Conservation (phyloP, 2,888 invertebrate species). For the Mimumesa dahlbomi region DNA sequence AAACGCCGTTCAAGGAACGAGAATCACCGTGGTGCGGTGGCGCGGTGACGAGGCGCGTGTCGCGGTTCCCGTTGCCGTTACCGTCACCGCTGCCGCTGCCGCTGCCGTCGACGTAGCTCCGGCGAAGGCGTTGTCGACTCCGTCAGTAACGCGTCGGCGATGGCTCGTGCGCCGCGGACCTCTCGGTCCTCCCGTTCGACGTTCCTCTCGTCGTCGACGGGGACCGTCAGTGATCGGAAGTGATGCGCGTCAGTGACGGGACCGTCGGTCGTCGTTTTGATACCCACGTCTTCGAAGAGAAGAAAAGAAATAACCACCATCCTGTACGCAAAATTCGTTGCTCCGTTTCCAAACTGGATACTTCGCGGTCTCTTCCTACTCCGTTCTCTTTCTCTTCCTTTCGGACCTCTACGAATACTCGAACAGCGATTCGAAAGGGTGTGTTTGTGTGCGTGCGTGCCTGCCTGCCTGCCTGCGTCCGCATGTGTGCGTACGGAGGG, state of each 20-base stretch:
- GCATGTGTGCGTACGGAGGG: no score
- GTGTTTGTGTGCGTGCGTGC: not conserved
- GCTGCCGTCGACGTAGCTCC: conserved; percentile 21
- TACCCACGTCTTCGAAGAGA: conserved; percentile 19
- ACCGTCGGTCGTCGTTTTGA: conserved; percentile 44
- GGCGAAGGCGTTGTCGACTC: conserved; percentile 25
- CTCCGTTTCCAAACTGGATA: not conserved
- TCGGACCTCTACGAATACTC: no score
- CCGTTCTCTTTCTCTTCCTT: not conserved
- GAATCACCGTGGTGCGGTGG: conserved; percentile 44
- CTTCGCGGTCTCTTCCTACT: not conserved
- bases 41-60: conserved; percentile 40
- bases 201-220: conserved; percentile 14
- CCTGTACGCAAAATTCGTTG: not conserved
- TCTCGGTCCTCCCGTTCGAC: conserved; percentile 10
- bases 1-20: conserved; percentile 37
- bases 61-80: conserved; percentile 72
- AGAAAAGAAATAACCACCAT: not conserved
- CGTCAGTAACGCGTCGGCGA: conserved; percentile 25
- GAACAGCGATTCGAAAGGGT: no score
- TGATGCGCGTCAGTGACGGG: conserved; percentile 51
- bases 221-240: conserved; percentile 41
- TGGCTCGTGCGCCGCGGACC: conserved; percentile 33
- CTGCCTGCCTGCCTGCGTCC: not conserved
- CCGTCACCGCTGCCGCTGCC: conserved; percentile 60